Evolutionary conservation across 53 echinoderm and acorn worm genomes (phyloP).

Genomic region (Antedon mediterranea): DNA sequence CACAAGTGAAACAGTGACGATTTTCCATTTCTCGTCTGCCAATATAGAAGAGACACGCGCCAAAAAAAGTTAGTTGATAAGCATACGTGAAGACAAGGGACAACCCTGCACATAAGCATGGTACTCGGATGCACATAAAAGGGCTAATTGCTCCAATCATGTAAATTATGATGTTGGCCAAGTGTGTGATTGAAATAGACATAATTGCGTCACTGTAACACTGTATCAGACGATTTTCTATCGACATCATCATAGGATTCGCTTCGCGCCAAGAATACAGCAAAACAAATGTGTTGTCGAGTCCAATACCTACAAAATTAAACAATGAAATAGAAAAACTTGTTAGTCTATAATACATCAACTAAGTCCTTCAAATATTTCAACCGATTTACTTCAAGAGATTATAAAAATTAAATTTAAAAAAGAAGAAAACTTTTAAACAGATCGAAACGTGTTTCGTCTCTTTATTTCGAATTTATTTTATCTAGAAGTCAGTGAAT

Average conservation of each 20-base stretch:
- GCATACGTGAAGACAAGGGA: slow-evolving; percentile 51
- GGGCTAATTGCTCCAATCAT: slow-evolving; percentile 71
- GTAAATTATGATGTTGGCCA: slow-evolving; percentile 79
- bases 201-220: slow-evolving; percentile 83
- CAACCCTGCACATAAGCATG: slow-evolving; percentile 57
- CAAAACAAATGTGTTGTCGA: slow-evolving; percentile 40
- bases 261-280: slow-evolving; percentile 31
- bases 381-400: too few relatives aligned
- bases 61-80: slow-evolving; percentile 60
- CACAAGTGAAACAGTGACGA: slow-evolving; percentile 35
- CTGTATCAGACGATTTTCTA: slow-evolving; percentile 75
- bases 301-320: slow-evolving; percentile 24
- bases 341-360: too few relatives aligned
- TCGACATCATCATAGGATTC: slow-evolving; percentile 22
- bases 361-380: too few relatives aligned
- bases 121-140: slow-evolving; percentile 51
- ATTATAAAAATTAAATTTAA: too few relatives aligned
- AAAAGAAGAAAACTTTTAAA: too few relatives aligned
- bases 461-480: too few relatives aligned
- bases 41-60: slow-evolving; percentile 36
- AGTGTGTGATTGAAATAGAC: slow-evolving; percentile 94
- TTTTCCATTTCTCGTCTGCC: slow-evolving; percentile 48
- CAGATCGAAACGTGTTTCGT: too few relatives aligned
- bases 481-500: too few relatives aligned
- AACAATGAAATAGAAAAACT: not conserved